phyloP scores from a whole-genome alignment of 2,888 invertebrate species.

The Lithophane semibrunnea region DNA sequence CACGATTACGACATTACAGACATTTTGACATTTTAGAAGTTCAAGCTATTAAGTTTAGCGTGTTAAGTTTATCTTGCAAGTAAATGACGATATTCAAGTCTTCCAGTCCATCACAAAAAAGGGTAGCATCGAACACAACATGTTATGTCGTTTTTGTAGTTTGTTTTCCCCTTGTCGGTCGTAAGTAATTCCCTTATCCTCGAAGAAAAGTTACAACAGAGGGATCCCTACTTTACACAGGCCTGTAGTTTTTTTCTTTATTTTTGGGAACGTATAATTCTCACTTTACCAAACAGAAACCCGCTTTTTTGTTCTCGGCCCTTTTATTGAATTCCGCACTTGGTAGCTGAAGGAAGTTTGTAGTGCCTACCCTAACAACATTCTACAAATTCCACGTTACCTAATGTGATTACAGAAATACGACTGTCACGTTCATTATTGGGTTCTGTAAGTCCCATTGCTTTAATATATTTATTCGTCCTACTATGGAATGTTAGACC shows the following conservation, averaged over 20 bases:
- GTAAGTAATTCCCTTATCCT: slow-evolving; percentile 85
- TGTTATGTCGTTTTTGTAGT: slow-evolving; percentile 83
- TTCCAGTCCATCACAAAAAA: slow-evolving; percentile 66
- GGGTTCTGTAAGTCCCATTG: slow-evolving; percentile 65
- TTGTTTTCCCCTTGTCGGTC: slow-evolving; percentile 84
- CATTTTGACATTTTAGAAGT: slow-evolving; percentile 45
- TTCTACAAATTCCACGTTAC: slow-evolving; percentile 78
- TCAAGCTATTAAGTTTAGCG: slow-evolving; percentile 34
- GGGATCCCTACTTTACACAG: slow-evolving; percentile 81
- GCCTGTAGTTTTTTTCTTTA: slow-evolving; percentile 77
- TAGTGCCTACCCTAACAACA: slow-evolving; percentile 79
- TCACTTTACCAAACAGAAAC: slow-evolving; percentile 83
- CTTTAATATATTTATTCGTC: slow-evolving; percentile 62
- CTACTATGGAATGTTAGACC: slow-evolving; percentile 28
- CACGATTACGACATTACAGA: slow-evolving; percentile 14
- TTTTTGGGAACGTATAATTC: slow-evolving; percentile 85
- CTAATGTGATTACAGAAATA: slow-evolving; percentile 77
- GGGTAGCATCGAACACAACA: slow-evolving; percentile 77
- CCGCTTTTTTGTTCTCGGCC: slow-evolving; percentile 77
- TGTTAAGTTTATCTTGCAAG: slow-evolving; percentile 25
- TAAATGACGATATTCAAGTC: slow-evolving; percentile 45
- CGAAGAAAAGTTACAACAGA: slow-evolving; percentile 82
- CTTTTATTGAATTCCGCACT: slow-evolving; percentile 88
- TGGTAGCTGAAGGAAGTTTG: slow-evolving; percentile 80
- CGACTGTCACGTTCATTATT: slow-evolving; percentile 69